A percentile compares a stretch with the other conserved stretches of the same genome.
Conservation (phyloP, 2,888 invertebrate genomes). For the Byasa hedistus region DNA sequence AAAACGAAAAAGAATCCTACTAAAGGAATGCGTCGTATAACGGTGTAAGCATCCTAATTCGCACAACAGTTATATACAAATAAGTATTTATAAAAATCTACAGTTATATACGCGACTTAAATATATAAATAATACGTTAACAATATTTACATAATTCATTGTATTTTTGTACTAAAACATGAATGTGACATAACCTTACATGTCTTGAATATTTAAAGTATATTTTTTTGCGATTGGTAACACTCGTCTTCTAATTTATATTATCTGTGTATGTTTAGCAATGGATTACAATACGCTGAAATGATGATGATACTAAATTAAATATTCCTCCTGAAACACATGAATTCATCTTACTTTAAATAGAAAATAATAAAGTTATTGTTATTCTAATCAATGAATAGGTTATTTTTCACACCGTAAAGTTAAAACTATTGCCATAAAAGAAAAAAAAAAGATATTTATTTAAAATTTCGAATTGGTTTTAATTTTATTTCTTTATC, state of each 20-base stretch:
- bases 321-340: no score
- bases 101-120: not conserved
- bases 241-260: not conserved
- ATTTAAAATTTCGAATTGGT: no score
- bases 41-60: conserved; percentile 4
- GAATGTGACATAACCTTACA: not conserved
- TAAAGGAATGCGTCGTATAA: conserved; percentile 3
- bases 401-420: no score
- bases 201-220: not conserved
- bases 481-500: no score
- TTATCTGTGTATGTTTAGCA: not conserved
- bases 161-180: not conserved
- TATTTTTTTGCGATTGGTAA: not conserved
- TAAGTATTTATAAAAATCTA: not conserved
- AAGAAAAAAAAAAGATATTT: no score
- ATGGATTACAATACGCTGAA: no score
- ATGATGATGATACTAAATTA: not conserved
- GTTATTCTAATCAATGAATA: no score
- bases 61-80: conserved; percentile 1
- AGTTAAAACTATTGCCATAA: no score
- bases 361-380: no score
- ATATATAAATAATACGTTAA: not conserved
- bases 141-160: not conserved
- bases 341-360: no score
- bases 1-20: not conserved